Base-by-base conservation (phyloP, 2,797 vertebrate species). In the Acrossocheilus wenchowensis region DNA sequence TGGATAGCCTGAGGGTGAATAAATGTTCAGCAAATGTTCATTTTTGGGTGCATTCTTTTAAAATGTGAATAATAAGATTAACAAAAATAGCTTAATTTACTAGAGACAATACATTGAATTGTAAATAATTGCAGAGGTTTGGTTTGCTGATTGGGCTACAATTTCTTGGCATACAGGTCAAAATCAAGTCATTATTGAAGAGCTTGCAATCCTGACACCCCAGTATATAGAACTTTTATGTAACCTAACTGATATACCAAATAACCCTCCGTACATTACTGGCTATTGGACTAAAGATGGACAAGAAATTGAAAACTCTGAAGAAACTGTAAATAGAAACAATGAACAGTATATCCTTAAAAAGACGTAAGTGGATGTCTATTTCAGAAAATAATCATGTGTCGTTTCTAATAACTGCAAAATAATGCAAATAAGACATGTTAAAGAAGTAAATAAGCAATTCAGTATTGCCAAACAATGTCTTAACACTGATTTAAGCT, bases 221-320 rank as follows among this genome's bases (percentile, higher is more conserved):
- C 48, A 92, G 78, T 50, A 57, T 41, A 15, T 97, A 79, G 88
- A 93, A 3, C 94, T 98, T 57, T 89, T 87, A 21, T 98, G 98
- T 85, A 93, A 80, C 54, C 94, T 97, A 90, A 83, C 87, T 1
- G 92, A 87, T 0, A 26, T 89, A 10, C 82, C 89, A 23, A 85
- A 88, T 64, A 36, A 88, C 57, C 10, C 69, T 21, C 88, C 87
- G 50, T 94, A 89, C 87, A 88, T 96, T 48, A 93, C 94, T 0
- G 94, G 95, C 43, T 91, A 82, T 21, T 99, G 98, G 98, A 96
- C 54, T 57, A 97, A 87, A 87, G 94, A 93, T 52, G 94, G 90
- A 7, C 36, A 88, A 36, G 90, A 91, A 45, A 89, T 97, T 3
- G 34, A 87, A 82, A 86, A 92, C 80, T 92, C 93, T n/a, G 91